phyloP scores from a whole-genome alignment of 2,113 vertebrate genomes.

The Brachypodius melanocephalos region DNA sequence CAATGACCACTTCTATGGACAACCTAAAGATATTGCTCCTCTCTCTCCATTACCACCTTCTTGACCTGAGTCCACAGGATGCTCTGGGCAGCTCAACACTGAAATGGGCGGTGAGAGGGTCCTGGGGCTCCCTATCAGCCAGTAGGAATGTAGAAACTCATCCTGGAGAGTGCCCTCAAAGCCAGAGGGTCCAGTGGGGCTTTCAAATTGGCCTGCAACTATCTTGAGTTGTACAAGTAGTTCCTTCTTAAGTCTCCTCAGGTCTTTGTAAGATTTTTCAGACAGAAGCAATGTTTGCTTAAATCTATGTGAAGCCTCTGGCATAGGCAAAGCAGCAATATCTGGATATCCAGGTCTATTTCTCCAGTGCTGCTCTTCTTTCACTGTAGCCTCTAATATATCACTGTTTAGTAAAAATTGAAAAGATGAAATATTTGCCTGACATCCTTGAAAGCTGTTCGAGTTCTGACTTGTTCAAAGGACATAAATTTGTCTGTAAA shows the following conservation, averaged over 20 bases:
- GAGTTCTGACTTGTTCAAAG: not conserved
- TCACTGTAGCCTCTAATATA: not conserved
- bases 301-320: not conserved
- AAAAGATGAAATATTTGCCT: not conserved
- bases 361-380: not conserved
- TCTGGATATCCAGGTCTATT: not conserved
- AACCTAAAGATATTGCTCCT: not conserved
- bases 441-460: not conserved
- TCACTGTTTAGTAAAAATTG: not conserved
- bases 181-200: not conserved
- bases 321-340: not conserved
- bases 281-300: not conserved
- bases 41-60: not conserved
- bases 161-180: not conserved
- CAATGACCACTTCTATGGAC: not conserved
- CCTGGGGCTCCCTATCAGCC: not conserved
- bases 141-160: not conserved
- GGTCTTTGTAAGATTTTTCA: not conserved
- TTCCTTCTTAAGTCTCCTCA: not conserved
- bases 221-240: fast-evolving
- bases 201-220: not conserved
- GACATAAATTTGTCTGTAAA: not conserved
- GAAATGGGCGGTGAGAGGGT: not conserved
- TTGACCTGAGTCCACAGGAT: not conserved
- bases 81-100: not conserved